These are phyloP conservation scores for Pelagia noctiluca DNA, from an alignment of 30 jellyfish, hydroid and myxozoan species.

Conservation along the genomic window DNA sequence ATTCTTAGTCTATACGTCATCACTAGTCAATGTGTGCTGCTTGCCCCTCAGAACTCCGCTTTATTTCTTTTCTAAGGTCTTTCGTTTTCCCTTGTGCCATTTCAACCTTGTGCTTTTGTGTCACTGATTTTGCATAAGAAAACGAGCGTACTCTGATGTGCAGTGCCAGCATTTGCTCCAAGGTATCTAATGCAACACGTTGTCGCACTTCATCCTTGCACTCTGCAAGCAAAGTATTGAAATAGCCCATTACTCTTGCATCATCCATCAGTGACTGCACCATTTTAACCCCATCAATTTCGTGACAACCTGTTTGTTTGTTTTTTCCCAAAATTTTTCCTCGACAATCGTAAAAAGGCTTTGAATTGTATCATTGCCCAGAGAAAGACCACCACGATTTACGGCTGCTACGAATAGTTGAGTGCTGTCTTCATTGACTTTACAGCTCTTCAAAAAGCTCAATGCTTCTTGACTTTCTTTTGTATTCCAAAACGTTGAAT, in stretches of 20 bases:
- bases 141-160: conserved; percentile 30
- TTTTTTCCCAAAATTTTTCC: conserved; percentile 17
- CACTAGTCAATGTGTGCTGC: conserved; percentile 2
- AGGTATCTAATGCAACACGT: conserved; percentile 18
- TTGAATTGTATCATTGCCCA: neutral
- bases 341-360: neutral
- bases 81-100: conserved; percentile 15
- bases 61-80: conserved; percentile 21
- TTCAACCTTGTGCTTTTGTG: conserved; percentile 19
- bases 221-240: conserved; percentile 3
- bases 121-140: conserved; percentile 19
- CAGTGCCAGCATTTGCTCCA: conserved; percentile 20
- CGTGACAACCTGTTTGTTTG: too few relatives aligned
- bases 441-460: too few relatives aligned
- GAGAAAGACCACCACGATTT: conserved; percentile 23
- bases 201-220: neutral
- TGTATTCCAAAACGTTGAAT: too few relatives aligned
- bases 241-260: neutral
- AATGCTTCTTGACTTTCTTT: too few relatives aligned
- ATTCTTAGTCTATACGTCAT: too few relatives aligned
- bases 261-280: conserved; percentile 1
- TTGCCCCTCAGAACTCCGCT: conserved; percentile 19
- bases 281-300: conserved; percentile 7
- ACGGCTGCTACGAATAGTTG: conserved; percentile 9
- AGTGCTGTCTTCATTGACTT: neutral